phyloP scores from a whole-genome alignment of 1,140 invertebrate genomes.

The Sycophaga agraensis region DNA sequence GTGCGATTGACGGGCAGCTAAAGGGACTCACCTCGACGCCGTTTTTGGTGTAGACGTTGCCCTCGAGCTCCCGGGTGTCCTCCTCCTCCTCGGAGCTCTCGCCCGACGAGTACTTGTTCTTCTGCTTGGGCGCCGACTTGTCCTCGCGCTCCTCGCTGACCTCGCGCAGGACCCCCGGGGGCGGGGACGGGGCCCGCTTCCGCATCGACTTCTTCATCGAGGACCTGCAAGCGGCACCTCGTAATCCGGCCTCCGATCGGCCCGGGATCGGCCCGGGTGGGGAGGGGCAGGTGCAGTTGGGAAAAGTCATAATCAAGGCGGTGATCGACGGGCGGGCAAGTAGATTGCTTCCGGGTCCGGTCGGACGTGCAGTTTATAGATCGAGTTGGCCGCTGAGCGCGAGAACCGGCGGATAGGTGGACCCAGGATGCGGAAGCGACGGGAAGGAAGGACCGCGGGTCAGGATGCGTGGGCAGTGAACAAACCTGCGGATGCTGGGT shows the following conservation, averaged over 20 bases:
- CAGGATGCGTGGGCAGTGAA: too few relatives aligned
- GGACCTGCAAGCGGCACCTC: constrained; percentile 45
- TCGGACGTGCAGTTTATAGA: background rate
- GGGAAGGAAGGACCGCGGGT: background rate
- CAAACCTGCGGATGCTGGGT: constrained; percentile 40
- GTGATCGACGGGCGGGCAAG: too few relatives aligned
- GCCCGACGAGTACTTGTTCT: constrained; percentile 54
- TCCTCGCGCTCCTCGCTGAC: constrained; percentile 47
- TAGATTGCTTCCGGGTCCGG: background rate
- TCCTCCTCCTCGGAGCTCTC: constrained; percentile 68
- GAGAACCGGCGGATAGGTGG: too few relatives aligned
- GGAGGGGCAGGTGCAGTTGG: too few relatives aligned
- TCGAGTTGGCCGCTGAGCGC: too few relatives aligned
- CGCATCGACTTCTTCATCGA: constrained; percentile 54
- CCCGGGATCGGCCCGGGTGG: too few relatives aligned
- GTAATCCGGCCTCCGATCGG: too few relatives aligned
- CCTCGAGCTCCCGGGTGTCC: constrained; percentile 74
- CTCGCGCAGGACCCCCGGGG: constrained; percentile 37
- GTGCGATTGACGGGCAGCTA: too few relatives aligned
- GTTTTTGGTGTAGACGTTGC: constrained; percentile 73
- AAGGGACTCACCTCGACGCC: constrained; percentile 70
- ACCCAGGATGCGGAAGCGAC: too few relatives aligned
- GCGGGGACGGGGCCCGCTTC: constrained; percentile 47
- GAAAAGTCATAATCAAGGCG: too few relatives aligned
- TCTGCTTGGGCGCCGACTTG: background rate